Conservation (phyloP, 2,888 invertebrate genomes). For the Mythimna loreyi region DNA sequence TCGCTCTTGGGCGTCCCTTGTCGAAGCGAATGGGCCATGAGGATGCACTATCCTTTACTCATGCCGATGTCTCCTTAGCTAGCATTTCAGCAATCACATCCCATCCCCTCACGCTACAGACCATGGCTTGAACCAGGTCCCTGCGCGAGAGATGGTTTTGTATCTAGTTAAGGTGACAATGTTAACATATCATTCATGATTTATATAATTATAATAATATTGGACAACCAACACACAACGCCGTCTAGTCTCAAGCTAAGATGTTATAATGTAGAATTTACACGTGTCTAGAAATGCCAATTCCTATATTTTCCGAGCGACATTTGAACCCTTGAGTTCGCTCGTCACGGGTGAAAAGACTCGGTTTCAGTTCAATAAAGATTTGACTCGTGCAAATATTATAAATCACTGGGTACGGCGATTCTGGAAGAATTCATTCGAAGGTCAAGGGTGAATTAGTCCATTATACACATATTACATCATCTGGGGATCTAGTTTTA, state of each 20-base stretch:
- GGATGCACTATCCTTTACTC: no score
- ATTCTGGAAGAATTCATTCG: background rate
- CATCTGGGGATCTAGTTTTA: background rate
- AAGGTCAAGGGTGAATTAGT: background rate
- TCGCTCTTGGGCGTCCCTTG: no score
- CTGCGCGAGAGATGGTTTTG: no score
- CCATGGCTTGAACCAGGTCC: no score
- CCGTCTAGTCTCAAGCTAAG: no score
- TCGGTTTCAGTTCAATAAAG: constrained; percentile 36
- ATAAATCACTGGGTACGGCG: constrained; percentile 18
- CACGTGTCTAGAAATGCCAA: constrained; percentile 20
- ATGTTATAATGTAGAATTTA: background rate
- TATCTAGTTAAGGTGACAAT: no score
- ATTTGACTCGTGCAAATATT: constrained; percentile 31
- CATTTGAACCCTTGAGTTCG: constrained; percentile 30
- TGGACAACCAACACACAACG: no score
- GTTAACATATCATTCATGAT: background rate
- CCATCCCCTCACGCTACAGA: no score
- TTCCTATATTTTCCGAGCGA: constrained; percentile 25
- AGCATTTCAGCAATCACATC: no score
- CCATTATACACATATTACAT: background rate
- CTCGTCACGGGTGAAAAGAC: constrained; percentile 53
- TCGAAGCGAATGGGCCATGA: no score
- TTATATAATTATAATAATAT: no score
- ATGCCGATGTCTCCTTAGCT: no score